These are phyloP conservation scores for Todiramphus saurophagus DNA, from an alignment of 2,113 vertebrate genomes.

Conservation along the genomic window DNA sequence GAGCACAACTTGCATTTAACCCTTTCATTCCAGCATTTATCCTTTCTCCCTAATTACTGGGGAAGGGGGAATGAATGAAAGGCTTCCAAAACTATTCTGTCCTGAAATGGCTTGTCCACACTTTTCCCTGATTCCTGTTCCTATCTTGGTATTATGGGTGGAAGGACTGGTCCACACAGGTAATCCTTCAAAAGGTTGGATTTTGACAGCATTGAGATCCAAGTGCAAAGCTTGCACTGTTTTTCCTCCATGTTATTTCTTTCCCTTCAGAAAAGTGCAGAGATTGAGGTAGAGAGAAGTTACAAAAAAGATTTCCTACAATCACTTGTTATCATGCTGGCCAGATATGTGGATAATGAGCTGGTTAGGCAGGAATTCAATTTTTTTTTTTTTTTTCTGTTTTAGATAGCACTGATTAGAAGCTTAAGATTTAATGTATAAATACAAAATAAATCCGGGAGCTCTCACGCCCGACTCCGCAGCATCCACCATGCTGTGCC, in stretches of 20 bases:
- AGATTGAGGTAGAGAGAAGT: not conserved
- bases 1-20: constrained; percentile 20
- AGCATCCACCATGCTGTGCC: not conserved
- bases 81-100: not conserved
- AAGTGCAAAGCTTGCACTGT: rapidly evolving
- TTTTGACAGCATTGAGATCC: not conserved
- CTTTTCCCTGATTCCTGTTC: not conserved
- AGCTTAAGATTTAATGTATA: not conserved
- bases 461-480: rapidly evolving
- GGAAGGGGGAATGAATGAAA: not conserved
- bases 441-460: rapidly evolving
- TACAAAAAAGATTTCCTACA: not conserved
- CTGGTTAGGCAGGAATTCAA: not conserved
- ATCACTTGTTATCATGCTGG: not conserved
- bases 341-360: not conserved
- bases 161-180: not conserved
- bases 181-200: not conserved
- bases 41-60: not conserved
- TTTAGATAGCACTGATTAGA: not conserved
- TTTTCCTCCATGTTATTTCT: not conserved
- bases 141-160: no score
- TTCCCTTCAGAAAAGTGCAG: not conserved
- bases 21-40: constrained; percentile 19
- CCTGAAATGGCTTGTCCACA: not conserved
- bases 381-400: not conserved